These are phyloP conservation scores for Thymallus thymallus DNA, from an alignment of 2,113 vertebrate species.

Conservation along the genomic window DNA sequence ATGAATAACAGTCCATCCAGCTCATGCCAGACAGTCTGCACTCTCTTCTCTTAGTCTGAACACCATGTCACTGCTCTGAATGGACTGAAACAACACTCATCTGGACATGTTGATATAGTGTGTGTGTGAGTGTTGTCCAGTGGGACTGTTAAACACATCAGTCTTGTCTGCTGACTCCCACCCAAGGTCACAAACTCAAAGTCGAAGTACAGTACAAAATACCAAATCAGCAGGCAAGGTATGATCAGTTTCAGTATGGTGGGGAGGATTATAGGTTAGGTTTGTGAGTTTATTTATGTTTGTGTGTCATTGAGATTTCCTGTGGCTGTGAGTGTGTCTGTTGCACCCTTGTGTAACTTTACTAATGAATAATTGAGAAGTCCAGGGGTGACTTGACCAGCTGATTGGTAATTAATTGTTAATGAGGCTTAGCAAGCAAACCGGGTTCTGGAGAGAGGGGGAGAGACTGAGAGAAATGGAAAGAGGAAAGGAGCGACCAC, in stretches of 20 bases:
- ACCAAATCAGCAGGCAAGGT: not conserved
- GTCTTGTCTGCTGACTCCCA: slow-evolving; percentile 18
- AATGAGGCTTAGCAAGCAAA: slow-evolving; percentile 74
- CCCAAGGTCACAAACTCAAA: slow-evolving; percentile 38
- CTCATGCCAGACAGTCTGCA: no score
- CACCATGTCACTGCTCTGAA: slow-evolving; percentile 9
- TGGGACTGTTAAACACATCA: slow-evolving; percentile 34
- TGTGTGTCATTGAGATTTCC: not conserved
- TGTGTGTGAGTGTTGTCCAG: not conserved
- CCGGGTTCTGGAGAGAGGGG: slow-evolving; percentile 52
- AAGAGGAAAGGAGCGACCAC: slow-evolving; percentile 48
- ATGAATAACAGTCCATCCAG: no score
- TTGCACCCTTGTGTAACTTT: slow-evolving; percentile 62
- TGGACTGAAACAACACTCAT: slow-evolving; percentile 22
- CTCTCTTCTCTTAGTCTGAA: no score
- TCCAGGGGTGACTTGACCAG: slow-evolving; percentile 74
- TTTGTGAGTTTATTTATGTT: not conserved
- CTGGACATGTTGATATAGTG: slow-evolving; percentile 33
- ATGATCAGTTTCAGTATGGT: no score
- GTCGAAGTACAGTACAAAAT: not conserved
- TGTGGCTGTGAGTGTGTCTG: slow-evolving; percentile 18
- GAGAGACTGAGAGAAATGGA: slow-evolving; percentile 41
- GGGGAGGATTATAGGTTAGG: no score
- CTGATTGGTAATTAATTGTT: slow-evolving; percentile 80
- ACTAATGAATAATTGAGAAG: slow-evolving; percentile 79